phyloP scores from a whole-genome alignment of 2,888 invertebrate species.

The Oscheius myriophilus region DNA sequence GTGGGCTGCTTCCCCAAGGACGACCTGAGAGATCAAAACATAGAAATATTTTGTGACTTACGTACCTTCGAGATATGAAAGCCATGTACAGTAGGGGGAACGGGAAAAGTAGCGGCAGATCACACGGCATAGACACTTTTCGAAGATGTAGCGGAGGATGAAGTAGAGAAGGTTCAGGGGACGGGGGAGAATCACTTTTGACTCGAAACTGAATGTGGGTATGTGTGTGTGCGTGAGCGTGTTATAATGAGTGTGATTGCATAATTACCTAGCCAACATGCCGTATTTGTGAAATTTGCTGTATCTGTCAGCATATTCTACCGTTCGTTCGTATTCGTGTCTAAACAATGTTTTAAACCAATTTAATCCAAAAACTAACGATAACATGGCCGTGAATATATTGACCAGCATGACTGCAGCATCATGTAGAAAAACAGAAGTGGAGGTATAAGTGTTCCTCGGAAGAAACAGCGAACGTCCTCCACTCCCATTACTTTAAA shows the following conservation, averaged over 20 bases:
- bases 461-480: conserved; percentile 8
- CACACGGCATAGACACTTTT: too few species aligned
- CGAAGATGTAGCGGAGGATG: neutral
- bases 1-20: too few species aligned
- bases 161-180: conserved; percentile 8
- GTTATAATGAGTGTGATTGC: too few species aligned
- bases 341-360: neutral
- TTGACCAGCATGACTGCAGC: conserved; percentile 22
- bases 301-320: neutral
- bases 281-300: conserved; percentile 8
- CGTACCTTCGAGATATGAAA: too few species aligned
- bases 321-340: conserved; percentile 14
- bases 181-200: conserved; percentile 10
- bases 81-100: too few species aligned
- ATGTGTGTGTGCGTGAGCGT: too few species aligned
- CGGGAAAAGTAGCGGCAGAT: too few species aligned
- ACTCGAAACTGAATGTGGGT: conserved; percentile 1
- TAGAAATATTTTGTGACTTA: too few species aligned
- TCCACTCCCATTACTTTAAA: neutral
- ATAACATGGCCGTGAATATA: conserved; percentile 20
- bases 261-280: neutral
- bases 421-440: conserved; percentile 20
- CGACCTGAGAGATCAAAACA: too few species aligned
- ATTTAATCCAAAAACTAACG: conserved; percentile 1
- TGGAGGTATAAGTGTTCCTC: conserved; percentile 13